phyloP scores from a whole-genome alignment of 2,888 invertebrate genomes.

The Drosophila histrio region DNA sequence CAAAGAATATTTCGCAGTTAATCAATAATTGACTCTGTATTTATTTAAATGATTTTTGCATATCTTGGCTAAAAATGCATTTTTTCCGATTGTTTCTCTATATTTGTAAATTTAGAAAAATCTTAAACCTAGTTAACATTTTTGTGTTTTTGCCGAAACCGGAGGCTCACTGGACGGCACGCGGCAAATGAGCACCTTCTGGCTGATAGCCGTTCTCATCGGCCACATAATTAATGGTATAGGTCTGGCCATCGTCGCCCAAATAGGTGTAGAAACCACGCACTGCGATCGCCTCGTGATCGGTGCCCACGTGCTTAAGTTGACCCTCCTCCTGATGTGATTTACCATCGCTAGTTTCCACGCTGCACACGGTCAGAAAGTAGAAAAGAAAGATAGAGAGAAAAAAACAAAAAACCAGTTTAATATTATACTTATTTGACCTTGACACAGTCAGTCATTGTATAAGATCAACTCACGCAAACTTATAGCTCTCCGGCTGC shows the following conservation, averaged over 20 bases:
- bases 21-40: not conserved
- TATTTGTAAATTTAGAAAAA: slow-evolving; percentile 8
- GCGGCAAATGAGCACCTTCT: slow-evolving; percentile 83
- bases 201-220: slow-evolving; percentile 84
- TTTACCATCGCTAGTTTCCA: slow-evolving; percentile 88
- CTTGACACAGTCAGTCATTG: slow-evolving; percentile 47
- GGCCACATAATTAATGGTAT: slow-evolving; percentile 84
- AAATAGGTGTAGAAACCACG: slow-evolving; percentile 87
- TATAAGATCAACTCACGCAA: slow-evolving; percentile 71
- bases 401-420: slow-evolving; percentile 13
- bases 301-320: slow-evolving; percentile 86
- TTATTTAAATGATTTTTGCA: not conserved
- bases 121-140: slow-evolving; percentile 75
- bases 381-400: not conserved
- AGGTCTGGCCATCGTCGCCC: slow-evolving; percentile 87
- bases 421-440: slow-evolving; percentile 14
- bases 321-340: slow-evolving; percentile 87
- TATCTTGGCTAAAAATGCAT: not conserved
- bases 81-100: not conserved
- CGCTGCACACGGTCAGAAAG: slow-evolving; percentile 83
- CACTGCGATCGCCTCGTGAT: slow-evolving; percentile 87
- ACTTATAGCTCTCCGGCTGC: slow-evolving; percentile 82
- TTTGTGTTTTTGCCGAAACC: not conserved
- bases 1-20: too few relatives aligned
- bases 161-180: slow-evolving; percentile 59